Base-by-base conservation (phyloP, 1,140 invertebrate genomes). In the Lethrus apterus region DNA sequence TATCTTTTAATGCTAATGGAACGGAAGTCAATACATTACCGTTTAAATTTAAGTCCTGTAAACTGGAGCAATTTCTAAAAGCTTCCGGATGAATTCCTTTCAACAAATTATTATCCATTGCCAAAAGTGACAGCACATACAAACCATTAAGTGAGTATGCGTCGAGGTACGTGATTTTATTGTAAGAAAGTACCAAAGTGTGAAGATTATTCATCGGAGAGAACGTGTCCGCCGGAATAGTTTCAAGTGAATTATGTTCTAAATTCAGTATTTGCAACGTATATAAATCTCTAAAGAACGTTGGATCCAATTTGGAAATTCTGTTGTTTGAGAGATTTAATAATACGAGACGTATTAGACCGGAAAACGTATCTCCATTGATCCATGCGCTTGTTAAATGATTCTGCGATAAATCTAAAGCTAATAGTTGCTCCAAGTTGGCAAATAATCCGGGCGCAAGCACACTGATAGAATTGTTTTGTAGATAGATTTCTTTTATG, bases 371-470 rank as follows among this genome's bases (percentile, higher is more conserved):
- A 36, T 80, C 81, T 4, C 77, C 73, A 57, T 84, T 84, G 10
- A 89, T 82, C 88, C 83, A 93, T 7, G 77, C 79, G 58, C 81
- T 86, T 15, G 85, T 86, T 18, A 97, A 71, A 62, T 84, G 77
- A 71, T 97, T 97, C 56, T 79, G 78, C 13, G 89, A 91, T 55
- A 95, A 70, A 66, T 96, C 89, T 33, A 97, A 68, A 1, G 86
- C 78, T 56, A 89, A 77, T 44, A 97, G 72, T 60, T 91, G 84
- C 55, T 87, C 81, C 58, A 96, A 75, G 59, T 88, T 86, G 4
- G 81, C 76, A 58, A 93, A 87, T 8, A 91, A 70, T 46, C 83
- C 83, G 0, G 86, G 83, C 41, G 85, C 82, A 29, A 92, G 68
- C 5, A 83, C 81, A 59, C 80, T 81, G 34, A 91, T 88, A 33